Conservation (phyloP, 2,888 invertebrate species). For the Tiliacea aurago region DNA sequence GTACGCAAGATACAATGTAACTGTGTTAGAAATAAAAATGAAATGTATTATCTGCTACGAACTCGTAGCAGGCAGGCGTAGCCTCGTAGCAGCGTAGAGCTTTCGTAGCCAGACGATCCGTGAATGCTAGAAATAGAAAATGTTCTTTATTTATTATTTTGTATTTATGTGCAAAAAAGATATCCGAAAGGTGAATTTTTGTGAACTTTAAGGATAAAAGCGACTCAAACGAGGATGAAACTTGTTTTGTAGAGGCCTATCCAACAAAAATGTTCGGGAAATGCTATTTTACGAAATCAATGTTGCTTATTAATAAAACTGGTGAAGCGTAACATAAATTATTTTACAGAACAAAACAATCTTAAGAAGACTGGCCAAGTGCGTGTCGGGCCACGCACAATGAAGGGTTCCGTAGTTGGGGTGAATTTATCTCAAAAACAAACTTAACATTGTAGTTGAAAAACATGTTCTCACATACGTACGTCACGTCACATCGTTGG, state of each 20-base stretch:
- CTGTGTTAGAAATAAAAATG: slow-evolving; percentile 40
- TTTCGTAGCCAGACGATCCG: slow-evolving; percentile 46
- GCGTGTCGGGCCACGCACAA: no score
- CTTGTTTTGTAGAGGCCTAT: not conserved
- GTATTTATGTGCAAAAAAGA: slow-evolving; percentile 12
- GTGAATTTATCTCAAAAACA: no score
- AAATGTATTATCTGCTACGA: slow-evolving; percentile 51
- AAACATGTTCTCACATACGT: no score
- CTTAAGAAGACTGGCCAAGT: not conserved
- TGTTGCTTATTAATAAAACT: not conserved
- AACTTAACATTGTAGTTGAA: no score
- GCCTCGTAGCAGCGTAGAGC: slow-evolving; percentile 45
- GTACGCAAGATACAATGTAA: slow-evolving; percentile 36
- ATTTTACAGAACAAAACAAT: not conserved
- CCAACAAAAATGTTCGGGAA: not conserved
- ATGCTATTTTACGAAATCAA: not conserved
- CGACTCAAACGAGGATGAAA: not conserved
- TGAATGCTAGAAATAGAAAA: slow-evolving; percentile 38
- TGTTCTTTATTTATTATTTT: slow-evolving; percentile 24
- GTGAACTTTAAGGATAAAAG: slow-evolving; percentile 6
- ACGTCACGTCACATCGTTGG: no score
- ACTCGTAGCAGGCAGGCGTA: slow-evolving; percentile 26
- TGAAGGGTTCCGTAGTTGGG: no score
- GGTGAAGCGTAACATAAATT: not conserved
- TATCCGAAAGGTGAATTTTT: slow-evolving; percentile 8